These are phyloP conservation scores for Ditylenchus dipsaci DNA, from an alignment of 1,140 invertebrate genomes.

Conservation along the genomic window DNA sequence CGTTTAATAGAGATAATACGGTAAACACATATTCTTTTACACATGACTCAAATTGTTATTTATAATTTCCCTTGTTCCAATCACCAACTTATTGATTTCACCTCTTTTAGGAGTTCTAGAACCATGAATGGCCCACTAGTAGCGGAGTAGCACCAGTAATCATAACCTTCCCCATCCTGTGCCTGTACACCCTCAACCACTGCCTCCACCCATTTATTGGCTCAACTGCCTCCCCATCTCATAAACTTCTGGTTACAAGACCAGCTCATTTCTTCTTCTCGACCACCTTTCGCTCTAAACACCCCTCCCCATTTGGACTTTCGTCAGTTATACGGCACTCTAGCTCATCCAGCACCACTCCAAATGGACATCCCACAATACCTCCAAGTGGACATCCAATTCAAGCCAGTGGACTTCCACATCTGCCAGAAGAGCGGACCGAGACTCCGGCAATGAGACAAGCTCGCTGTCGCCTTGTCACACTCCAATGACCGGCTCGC, in stretches of 20 bases:
- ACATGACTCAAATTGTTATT: too few relatives aligned
- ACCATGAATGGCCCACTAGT: too few relatives aligned
- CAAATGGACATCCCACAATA: background rate
- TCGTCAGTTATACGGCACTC: slow-evolving; percentile 1
- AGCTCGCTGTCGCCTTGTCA: slow-evolving; percentile 27
- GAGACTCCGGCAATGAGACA: slow-evolving; percentile 27
- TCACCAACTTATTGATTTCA: too few relatives aligned
- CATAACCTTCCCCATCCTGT: too few relatives aligned
- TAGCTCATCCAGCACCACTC: background rate
- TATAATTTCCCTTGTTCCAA: too few relatives aligned
- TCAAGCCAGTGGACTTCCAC: background rate
- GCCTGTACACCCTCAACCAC: background rate
- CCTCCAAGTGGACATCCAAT: slow-evolving; percentile 2
- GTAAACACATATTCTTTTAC: too few relatives aligned
- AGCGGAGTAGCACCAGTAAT: too few relatives aligned
- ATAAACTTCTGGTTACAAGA: background rate
- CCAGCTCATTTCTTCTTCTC: background rate
- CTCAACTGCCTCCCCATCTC: background rate
- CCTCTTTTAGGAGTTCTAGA: too few relatives aligned
- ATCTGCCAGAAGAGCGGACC: background rate
- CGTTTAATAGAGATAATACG: too few relatives aligned
- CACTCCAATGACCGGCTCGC: slow-evolving; percentile 21
- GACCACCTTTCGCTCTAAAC: background rate
- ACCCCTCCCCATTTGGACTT: background rate
- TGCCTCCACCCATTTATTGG: background rate